Conservation (phyloP, 2,888 invertebrate genomes). For the Nomada ferruginata region DNA sequence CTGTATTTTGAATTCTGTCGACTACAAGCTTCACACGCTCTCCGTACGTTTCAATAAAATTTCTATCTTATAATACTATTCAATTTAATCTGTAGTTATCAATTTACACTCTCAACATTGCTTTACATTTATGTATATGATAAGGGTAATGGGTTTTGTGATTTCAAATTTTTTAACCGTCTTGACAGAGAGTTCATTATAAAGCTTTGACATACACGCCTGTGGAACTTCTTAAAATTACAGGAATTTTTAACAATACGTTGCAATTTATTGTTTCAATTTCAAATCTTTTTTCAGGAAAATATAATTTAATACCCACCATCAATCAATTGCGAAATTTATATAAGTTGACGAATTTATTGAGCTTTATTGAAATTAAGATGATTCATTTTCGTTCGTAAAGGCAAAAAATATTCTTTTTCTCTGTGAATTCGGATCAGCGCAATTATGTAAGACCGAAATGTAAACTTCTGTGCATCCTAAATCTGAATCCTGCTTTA, state of each 20-base stretch:
- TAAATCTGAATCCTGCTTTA: no score
- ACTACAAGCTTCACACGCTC: slow-evolving; percentile 9
- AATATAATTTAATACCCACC: not conserved
- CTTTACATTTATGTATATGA: slow-evolving; percentile 19
- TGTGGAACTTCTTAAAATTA: not conserved
- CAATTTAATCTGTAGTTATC: not conserved
- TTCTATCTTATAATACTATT: not conserved
- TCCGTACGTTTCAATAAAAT: slow-evolving; percentile 10
- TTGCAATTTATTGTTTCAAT: no score
- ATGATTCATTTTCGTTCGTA: no score
- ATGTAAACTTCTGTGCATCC: no score
- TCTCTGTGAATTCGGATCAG: no score
- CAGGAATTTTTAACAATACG: not conserved
- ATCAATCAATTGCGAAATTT: not conserved
- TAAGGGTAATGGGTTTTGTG: slow-evolving; percentile 9
- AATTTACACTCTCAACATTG: slow-evolving; percentile 21
- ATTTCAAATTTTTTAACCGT: not conserved
- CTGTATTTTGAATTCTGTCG: not conserved
- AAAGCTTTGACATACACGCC: not conserved
- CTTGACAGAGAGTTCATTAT: not conserved
- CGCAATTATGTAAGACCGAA: no score
- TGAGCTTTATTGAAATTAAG: no score
- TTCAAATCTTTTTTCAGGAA: not conserved
- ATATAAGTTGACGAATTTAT: not conserved
- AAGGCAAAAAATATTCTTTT: no score